Evolutionary conservation across 37 sponge, comb jelly and placozoan genomes (phyloP), one percentile per base, ranked within the genome.

Genomic region (Sycon ciliatum): DNA sequence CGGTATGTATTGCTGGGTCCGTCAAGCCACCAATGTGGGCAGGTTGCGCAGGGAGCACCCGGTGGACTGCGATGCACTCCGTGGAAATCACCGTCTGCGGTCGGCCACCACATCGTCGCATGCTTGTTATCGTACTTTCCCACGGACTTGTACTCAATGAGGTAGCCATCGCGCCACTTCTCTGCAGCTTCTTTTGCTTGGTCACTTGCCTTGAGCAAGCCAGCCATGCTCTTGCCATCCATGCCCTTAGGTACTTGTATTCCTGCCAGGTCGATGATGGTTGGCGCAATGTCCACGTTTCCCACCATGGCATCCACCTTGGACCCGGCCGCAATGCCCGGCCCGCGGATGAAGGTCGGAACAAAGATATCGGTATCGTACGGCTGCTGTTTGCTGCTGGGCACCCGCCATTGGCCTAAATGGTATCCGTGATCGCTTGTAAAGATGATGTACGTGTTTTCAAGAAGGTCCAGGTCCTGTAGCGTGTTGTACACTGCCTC

Each of bases 361-460:
- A 88, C 82, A n/a, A 76, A 24, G 9, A 88, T 80, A 66, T 81
- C 84, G 38, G 80, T 81, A 9, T 88, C 89, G 39, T 88, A 88
- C 1, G 83, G 83, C 36, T 88, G 89, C n/a, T 81, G 77, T 40
- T 88, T 88, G 67, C 84, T 76, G 29, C 73, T 69, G 20, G 89
- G 89, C 3, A 83, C 71, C 2, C 80, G 38, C 28, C 83, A 81
- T 56, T 88, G 89, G 18, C 89, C 89, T 20, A 88, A 72, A 31
- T 88, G 76, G 67, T 73, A 88, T 20, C 89, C 89, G 75, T 88
- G 89, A 32, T 88, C 89, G 65, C 89, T 88, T 1, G 89, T 88
- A 36, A 39, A 76, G 23, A 84, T 0, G 66, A 88, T 63, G 38
- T 78, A 84, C 31, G 89, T 88, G 68, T 83, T 84, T 32, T 77